phyloP scores from a whole-genome alignment of 2,888 invertebrate species.

The Drosophila kuntzei region DNA sequence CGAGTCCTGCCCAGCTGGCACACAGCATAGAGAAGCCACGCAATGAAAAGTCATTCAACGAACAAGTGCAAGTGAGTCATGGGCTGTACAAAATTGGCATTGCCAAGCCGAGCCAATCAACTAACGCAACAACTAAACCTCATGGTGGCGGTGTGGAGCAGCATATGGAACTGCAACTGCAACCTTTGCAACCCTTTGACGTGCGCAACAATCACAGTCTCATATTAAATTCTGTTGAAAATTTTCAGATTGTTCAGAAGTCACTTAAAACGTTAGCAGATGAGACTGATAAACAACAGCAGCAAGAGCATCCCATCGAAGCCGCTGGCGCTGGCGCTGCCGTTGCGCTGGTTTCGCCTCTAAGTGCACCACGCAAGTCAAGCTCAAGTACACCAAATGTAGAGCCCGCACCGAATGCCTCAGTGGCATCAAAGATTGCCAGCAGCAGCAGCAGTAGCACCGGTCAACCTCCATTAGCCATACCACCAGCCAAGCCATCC shows the following conservation, averaged over 20 bases:
- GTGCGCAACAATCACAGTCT: constrained; percentile 75
- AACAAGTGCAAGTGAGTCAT: constrained; percentile 85
- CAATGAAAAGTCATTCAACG: constrained; percentile 83
- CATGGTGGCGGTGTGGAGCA: constrained; percentile 54
- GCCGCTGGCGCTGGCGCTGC: constrained; percentile 14
- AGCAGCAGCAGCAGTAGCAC: constrained; percentile 67
- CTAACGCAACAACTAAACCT: constrained; percentile 72
- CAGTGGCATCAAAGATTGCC: constrained; percentile 52
- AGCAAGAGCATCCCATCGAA: constrained; percentile 60
- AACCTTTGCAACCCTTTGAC: constrained; percentile 48
- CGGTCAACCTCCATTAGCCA: constrained; percentile 65
- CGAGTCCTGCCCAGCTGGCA: constrained; percentile 56
- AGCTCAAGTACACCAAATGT: constrained; percentile 41
- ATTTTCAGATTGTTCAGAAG: constrained; percentile 86
- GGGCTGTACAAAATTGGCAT: constrained; percentile 84
- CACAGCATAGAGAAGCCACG: constrained; percentile 75
- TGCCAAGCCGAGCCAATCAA: constrained; percentile 47
- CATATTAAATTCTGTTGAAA: constrained; percentile 86
- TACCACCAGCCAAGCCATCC: constrained; percentile 65
- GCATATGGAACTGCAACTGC: constrained; percentile 45
- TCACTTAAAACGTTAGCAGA: constrained; percentile 61
- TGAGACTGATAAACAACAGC: constrained; percentile 64
- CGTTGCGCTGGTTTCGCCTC: constrained; percentile 63
- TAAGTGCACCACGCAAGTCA: constrained; percentile 78
- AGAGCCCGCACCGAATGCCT: constrained; percentile 46